A percentile compares a stretch with the other conserved stretches of the same genome.
These are phyloP conservation scores for Chiloscyllium punctatum DNA, from an alignment of 2,797 vertebrate genomes.

Conservation along the genomic window DNA sequence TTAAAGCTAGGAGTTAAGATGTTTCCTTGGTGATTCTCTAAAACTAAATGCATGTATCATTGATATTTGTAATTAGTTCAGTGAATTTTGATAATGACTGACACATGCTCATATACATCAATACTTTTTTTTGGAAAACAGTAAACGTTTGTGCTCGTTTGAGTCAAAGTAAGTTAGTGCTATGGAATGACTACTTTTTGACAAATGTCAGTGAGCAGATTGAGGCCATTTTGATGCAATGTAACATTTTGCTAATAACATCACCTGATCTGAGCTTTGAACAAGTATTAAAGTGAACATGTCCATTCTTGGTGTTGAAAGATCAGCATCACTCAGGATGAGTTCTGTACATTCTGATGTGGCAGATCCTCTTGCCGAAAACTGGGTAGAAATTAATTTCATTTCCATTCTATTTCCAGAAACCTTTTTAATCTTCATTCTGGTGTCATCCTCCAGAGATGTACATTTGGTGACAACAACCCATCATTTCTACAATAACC, in stretches of 20 bases:
- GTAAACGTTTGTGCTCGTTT: not conserved
- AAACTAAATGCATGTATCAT: not conserved
- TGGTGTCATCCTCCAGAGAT: not conserved
- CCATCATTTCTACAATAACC: not conserved
- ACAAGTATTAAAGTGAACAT: not conserved
- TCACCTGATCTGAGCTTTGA: not conserved
- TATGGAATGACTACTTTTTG: not conserved
- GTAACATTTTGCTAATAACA: not conserved
- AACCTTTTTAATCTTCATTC: not conserved
- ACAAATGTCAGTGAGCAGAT: not conserved
- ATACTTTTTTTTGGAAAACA: not conserved
- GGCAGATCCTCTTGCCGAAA: not conserved
- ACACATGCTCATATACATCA: not conserved
- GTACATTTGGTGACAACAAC: not conserved
- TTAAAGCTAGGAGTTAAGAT: not conserved
- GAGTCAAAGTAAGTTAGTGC: not conserved
- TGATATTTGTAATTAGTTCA: not conserved
- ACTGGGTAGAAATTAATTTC: no score
- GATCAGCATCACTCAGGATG: not conserved
- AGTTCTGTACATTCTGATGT: not conserved
- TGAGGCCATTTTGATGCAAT: not conserved
- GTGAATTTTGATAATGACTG: not conserved
- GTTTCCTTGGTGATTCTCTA: not conserved
- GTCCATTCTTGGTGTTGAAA: not conserved
- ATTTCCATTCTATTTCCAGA: not conserved